A percentile compares a stretch with the other conserved stretches of the same genome.
These are phyloP conservation scores for Hydractinia symbiolongicarpus DNA, from an alignment of 30 jellyfish, hydroid and myxozoan species.

Conservation along the genomic window DNA sequence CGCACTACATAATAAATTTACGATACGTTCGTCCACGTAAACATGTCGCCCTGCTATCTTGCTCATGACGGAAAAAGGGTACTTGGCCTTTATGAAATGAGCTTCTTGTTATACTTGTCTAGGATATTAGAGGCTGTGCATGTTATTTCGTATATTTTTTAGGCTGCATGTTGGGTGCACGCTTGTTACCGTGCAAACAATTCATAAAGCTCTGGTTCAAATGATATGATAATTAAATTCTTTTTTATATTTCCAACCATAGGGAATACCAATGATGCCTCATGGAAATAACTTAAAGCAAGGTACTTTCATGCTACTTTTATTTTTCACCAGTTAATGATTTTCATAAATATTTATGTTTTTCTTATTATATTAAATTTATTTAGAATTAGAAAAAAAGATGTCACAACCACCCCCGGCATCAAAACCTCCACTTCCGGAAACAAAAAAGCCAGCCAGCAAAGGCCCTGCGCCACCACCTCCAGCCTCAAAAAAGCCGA, in stretches of 20 bases:
- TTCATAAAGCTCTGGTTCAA: too few species aligned
- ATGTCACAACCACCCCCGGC: neutral
- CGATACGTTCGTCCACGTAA: too few species aligned
- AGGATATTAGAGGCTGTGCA: too few species aligned
- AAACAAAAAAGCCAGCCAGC: conserved; percentile 11
- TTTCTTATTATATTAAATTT: neutral
- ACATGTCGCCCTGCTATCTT: too few species aligned
- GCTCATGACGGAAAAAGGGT: too few species aligned
- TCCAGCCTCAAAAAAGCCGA: conserved; percentile 39
- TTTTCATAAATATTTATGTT: neutral
- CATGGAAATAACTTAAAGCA: conserved; percentile 17
- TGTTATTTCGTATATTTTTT: too few species aligned
- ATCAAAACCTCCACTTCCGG: conserved; percentile 20
- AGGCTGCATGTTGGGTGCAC: too few species aligned
- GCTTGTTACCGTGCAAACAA: too few species aligned
- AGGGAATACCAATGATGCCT: conserved; percentile 4
- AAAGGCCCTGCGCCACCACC: conserved; percentile 34
- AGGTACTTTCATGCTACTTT: neutral
- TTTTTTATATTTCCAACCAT: neutral
- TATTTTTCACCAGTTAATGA: neutral
- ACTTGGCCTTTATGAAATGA: too few species aligned
- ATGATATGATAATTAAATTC: neutral
- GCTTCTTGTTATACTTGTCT: too few species aligned
- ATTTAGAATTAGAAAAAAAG: conserved; percentile 28
- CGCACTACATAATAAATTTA: too few species aligned